Percentiles rank a stretch among this genome's conserved stretches.
Evolutionary conservation across 2,797 vertebrate genomes (phyloP).

Genomic region (Hoplostethus atlanticus): DNA sequence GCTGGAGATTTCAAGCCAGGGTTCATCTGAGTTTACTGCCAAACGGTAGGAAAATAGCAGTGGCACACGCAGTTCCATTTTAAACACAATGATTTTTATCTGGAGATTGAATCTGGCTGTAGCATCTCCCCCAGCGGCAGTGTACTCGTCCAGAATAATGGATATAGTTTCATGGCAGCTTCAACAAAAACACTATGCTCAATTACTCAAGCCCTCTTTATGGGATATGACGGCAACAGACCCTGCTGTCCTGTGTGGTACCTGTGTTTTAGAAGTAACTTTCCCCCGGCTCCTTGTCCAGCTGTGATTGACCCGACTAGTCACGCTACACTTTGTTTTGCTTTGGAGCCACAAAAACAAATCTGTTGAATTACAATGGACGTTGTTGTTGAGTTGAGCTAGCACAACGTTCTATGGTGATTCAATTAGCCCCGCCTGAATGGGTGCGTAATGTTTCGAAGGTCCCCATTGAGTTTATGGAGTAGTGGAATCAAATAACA

Average conservation of each 20-base stretch:
- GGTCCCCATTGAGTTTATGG: conserved; percentile 27
- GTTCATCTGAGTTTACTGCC: conserved; percentile 71
- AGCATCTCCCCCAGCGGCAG: conserved; percentile 66
- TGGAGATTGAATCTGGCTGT: conserved; percentile 77
- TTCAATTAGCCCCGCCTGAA: conserved; percentile 57
- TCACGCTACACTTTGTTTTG: conserved; percentile 26
- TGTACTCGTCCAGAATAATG: conserved; percentile 71
- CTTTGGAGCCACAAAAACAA: conserved; percentile 28
- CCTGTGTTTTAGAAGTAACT: conserved; percentile 33
- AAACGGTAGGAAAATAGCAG: conserved; percentile 65
- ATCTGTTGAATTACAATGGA: conserved; percentile 27
- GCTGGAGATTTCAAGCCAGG: conserved; percentile 59
- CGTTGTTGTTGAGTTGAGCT: conserved; percentile 15
- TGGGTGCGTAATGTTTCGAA: conserved; percentile 40
- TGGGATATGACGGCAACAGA: conserved; percentile 47
- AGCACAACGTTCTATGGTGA: conserved; percentile 31
- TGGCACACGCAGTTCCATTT: conserved; percentile 65
- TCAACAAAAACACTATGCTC: conserved; percentile 67
- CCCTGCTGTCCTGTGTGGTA: conserved; percentile 31
- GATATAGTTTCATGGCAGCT: conserved; percentile 68
- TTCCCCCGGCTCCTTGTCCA: conserved; percentile 26
- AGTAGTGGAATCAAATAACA: conserved; percentile 23
- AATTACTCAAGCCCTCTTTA: conserved; percentile 71
- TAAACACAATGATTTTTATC: conserved; percentile 75
- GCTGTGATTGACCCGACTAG: conserved; percentile 36